A percentile compares a stretch with the other conserved stretches of the same genome.
Conservation (phyloP, 1,140 invertebrate species). For the Stenopsyche tienmushanensis region DNA sequence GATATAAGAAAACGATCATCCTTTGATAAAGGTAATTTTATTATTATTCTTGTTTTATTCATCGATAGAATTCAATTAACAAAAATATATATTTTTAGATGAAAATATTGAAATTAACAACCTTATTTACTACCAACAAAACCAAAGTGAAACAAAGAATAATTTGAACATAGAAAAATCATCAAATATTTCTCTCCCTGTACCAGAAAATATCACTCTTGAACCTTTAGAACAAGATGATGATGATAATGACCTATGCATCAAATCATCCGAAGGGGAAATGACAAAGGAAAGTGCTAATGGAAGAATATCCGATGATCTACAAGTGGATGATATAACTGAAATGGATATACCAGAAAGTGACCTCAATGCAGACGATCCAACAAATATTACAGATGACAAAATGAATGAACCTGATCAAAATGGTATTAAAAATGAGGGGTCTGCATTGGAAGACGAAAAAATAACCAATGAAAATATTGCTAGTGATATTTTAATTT, state of each 20-base stretch:
- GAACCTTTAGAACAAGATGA: not conserved
- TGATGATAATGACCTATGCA: not conserved
- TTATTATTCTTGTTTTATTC: not conserved
- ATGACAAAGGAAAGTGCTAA: no score
- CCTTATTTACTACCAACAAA: not conserved
- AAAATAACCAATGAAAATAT: slow-evolving; percentile 5
- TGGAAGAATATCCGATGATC: no score
- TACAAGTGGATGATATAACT: not conserved
- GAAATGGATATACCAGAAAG: slow-evolving; percentile 1
- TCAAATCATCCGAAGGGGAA: no score
- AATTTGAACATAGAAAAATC: no score
- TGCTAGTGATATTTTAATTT: no score
- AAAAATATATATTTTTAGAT: not conserved
- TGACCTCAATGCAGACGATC: not conserved
- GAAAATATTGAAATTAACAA: slow-evolving; percentile 2
- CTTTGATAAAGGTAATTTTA: not conserved
- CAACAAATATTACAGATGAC: not conserved
- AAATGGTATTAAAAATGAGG: not conserved
- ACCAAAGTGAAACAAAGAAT: slow-evolving; percentile 4
- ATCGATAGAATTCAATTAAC: not conserved
- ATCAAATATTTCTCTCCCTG: no score
- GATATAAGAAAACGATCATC: slow-evolving; percentile 19
- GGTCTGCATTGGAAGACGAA: not conserved
- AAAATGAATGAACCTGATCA: not conserved
- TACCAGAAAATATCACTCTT: not conserved